phyloP scores from a whole-genome alignment of 2,797 vertebrate genomes.

The Hirundo rustica region DNA sequence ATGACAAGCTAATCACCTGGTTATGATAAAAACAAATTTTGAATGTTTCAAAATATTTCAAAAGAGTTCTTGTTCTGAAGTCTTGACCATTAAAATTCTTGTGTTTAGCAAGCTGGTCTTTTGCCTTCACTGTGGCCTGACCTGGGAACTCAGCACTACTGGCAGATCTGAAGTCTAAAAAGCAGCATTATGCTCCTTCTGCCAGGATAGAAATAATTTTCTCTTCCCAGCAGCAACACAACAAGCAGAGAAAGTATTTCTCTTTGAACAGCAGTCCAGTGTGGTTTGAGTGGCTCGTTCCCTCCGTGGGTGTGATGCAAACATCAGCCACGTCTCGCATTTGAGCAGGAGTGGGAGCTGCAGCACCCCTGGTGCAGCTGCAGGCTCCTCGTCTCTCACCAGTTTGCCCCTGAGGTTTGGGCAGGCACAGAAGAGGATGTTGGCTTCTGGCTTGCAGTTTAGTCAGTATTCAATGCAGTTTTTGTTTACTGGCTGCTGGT shows the following conservation, averaged over 20 bases:
- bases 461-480: background rate
- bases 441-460: background rate
- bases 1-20: background rate
- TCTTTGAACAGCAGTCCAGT: background rate
- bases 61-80: background rate
- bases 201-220: background rate
- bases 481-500: background rate
- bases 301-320: background rate
- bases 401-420: background rate
- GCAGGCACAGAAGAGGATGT: background rate
- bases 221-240: background rate
- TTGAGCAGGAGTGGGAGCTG: background rate
- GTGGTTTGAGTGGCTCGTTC: background rate
- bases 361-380: fast-evolving
- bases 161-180: background rate
- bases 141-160: background rate
- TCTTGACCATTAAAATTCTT: background rate
- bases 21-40: background rate
- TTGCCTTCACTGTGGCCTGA: background rate
- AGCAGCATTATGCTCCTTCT: background rate
- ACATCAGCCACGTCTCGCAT: background rate
- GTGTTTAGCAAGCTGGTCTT: background rate
- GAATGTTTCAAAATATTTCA: background rate
- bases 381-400: background rate
- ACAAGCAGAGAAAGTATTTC: background rate